A percentile compares a stretch with the other conserved stretches of the same genome.
These are phyloP conservation scores for Crotophaga sulcirostris DNA, from an alignment of 2,113 vertebrate species.

Conservation along the genomic window DNA sequence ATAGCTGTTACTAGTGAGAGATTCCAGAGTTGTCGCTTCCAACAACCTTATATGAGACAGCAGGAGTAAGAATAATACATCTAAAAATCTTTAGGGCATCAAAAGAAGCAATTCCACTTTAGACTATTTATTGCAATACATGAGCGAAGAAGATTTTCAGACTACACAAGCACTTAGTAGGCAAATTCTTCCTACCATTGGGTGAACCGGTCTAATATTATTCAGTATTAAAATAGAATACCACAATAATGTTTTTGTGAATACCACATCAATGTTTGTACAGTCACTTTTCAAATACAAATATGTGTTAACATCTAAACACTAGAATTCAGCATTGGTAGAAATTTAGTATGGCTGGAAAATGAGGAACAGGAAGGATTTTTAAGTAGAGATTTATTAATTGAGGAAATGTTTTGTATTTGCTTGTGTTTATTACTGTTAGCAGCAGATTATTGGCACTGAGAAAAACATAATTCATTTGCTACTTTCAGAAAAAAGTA, in stretches of 20 bases:
- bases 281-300: background rate
- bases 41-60: background rate
- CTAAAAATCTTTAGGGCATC: conserved; percentile 16
- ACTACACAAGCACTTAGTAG: background rate
- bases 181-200: background rate
- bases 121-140: background rate
- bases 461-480: conserved; percentile 3
- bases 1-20: background rate
- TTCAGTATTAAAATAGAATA: background rate
- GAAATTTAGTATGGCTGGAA: background rate
- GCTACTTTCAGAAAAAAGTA: conserved; percentile 19
- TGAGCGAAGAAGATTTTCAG: background rate
- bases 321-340: background rate
- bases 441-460: background rate
- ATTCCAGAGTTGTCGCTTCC: background rate
- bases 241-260: background rate
- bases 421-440: background rate
- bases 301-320: background rate
- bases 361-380: background rate
- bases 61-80: conserved; percentile 19
- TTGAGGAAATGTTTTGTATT: background rate
- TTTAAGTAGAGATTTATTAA: background rate
- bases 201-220: background rate
- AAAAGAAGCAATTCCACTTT: background rate
- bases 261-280: background rate